Evolutionary conservation across 2,888 invertebrate genomes (phyloP), one percentile per base, ranked within the genome.

Genomic region (Eilema griseolum): DNA sequence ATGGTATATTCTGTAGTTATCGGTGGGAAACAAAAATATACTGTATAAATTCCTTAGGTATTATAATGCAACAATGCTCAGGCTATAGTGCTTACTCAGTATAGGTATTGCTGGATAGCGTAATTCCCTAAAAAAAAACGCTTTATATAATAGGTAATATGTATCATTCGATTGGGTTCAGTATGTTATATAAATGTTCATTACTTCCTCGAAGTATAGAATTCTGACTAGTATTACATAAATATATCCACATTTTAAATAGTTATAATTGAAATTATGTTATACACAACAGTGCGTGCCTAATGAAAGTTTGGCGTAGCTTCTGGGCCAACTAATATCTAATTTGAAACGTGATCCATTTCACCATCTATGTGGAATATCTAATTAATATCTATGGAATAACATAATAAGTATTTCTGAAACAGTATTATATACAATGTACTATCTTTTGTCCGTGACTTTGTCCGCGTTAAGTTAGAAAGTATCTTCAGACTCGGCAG

Each of bases 281-380:
- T 69, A 62, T 14, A 16, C 8, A 37, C 37, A 28, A 60, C 72
- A 56, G 26, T 23, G 59, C 70, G 65, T 59, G 28, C 37, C 62
- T 73, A 73, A 71, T 76, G 26, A 71, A 71, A 70, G 37, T 59
- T 65, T 71, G 31, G 56, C 57, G 37, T 56, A 66, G 52, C 57
- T 66, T 52, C 33, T 33, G 24, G 12, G 33, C 57, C 66, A 57
- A 66, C 57, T 66, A 66, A 66, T 57, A 66, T 57, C 57, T 66
- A 66, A 66, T 66, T 57, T 57, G 57, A 57, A 66, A 66, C 66
- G 66, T 66, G 66, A 57, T 31, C 20, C 57, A 66, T 66, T 31
- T 65, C 33, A 8, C 23, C 57, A 56, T 65, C 10, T 57, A 57
- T 31, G 23, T 65, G 56, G 33, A 33, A 57, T 65, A 66, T 66